Base-by-base conservation (phyloP, 2,113 vertebrate genomes). In the Cynoglossus semilaevis region DNA sequence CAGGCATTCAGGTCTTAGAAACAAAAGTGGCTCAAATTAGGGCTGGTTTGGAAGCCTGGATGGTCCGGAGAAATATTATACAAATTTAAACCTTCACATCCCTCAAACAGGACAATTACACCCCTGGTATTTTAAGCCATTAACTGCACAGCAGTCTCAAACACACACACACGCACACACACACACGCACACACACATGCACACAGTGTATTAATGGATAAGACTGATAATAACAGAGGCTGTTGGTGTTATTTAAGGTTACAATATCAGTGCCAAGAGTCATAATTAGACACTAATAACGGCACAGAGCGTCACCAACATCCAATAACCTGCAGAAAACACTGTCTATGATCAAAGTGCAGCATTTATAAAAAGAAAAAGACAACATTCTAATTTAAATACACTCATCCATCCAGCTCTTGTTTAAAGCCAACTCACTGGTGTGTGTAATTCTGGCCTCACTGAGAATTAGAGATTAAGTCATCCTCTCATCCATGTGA, bases 401-500 rank as follows among this genome's bases (percentile, higher is more conserved):
- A 6, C 22, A 29, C 22, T 29, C 2, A 29, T 29, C 22, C 2
- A 29, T 29, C 22, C 22, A 15, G 14, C 44, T 60, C 57, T 40
- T 37, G 40, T 76, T 67, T 60, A 59, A 65, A 61, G 58, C 53
- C 29, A 15, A 11, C 63, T 61, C 75, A 64, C 36, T 15, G 59
- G 41, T 49, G 59, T 67, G 68, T 79, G 56, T 74, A 80, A 75
- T 70, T 71, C 51, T 70, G 72, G 81, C 79, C 84, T 82, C 74
- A 71, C 67, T 36, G 59, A 52, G 73, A 66, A 67, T 77, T 55
- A 54, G 63, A 50, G 58, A 74, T 82, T 67, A 81, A 72, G 70
- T 59, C 35, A 72, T 70, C 80, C 78, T 63, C 62, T 87, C 78
- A 77, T 62, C 83, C 75, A 58, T 78, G 75, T 67, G 72, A 67